These are phyloP conservation scores for Haplotaxodon microlepis DNA, from an alignment of 2,113 vertebrate species.

Conservation along the genomic window DNA sequence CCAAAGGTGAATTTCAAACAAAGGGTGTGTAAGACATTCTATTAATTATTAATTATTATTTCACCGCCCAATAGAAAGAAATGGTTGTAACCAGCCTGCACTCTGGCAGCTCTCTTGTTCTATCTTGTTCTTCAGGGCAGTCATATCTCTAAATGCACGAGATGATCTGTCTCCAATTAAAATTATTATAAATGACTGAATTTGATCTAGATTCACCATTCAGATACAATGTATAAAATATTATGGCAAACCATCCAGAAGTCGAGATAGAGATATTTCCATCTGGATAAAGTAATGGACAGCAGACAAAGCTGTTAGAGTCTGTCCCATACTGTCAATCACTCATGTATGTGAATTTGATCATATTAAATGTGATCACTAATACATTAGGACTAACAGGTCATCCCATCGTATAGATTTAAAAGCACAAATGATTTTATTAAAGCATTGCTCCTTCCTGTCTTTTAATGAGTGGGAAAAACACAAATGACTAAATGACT, in stretches of 20 bases:
- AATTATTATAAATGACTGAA: neutral
- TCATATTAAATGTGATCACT: neutral
- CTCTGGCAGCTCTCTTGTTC: neutral
- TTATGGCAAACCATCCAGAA: neutral
- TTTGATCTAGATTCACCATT: neutral
- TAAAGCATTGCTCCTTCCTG: conserved; percentile 18
- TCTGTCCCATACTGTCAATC: neutral
- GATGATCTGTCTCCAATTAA: neutral
- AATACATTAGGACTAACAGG: neutral
- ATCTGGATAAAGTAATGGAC: neutral
- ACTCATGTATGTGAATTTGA: neutral
- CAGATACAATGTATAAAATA: neutral
- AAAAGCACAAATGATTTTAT: neutral
- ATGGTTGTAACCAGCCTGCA: neutral
- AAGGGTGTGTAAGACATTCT: rapidly evolving
- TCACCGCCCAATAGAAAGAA: neutral
- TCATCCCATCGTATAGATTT: neutral
- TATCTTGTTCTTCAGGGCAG: neutral
- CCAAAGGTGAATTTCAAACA: neutral
- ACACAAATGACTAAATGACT: neutral
- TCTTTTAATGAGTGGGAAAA: conserved; percentile 18
- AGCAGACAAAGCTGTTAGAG: neutral
- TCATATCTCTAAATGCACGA: neutral
- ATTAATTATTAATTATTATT: neutral
- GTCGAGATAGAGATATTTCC: neutral